Conservation (phyloP, 2,113 vertebrate genomes). For the Chascanopsetta lugubris region DNA sequence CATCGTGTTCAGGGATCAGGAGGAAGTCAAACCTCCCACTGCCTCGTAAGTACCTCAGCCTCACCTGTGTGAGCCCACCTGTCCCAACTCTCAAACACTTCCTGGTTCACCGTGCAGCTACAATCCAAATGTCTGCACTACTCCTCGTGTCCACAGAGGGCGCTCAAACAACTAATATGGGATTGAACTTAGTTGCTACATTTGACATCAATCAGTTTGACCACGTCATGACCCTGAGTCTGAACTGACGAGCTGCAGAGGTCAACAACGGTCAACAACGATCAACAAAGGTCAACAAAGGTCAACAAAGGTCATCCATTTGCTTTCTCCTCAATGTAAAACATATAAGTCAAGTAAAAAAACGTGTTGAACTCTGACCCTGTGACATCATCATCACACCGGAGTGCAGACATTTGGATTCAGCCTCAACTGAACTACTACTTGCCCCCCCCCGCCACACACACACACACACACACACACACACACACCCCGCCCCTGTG, state of each 20-base stretch:
- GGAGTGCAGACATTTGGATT: background rate
- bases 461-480: no score
- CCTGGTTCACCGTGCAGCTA: background rate
- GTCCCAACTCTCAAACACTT: background rate
- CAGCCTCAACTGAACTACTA: slow-evolving; percentile 8
- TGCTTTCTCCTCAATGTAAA: no score
- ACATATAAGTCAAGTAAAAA: no score
- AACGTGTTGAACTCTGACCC: no score
- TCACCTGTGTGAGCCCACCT: slow-evolving; percentile 14
- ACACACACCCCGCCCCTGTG: background rate
- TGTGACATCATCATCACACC: background rate
- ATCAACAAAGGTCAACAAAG: no score
- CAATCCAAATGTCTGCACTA: background rate
- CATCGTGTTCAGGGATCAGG: slow-evolving; percentile 51
- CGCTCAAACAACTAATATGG: no score
- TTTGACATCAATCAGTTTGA: no score
- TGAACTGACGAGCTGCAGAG: no score
- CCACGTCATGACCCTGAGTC: no score
- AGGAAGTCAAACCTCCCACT: slow-evolving; percentile 36
- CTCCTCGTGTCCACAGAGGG: background rate
- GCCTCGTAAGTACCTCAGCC: slow-evolving; percentile 43
- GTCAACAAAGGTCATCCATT: background rate
- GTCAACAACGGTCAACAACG: no score
- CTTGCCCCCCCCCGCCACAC: background rate
- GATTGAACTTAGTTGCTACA: background rate